Conservation (phyloP, 1,140 invertebrate genomes). For the Drosophila punjabiensis region DNA sequence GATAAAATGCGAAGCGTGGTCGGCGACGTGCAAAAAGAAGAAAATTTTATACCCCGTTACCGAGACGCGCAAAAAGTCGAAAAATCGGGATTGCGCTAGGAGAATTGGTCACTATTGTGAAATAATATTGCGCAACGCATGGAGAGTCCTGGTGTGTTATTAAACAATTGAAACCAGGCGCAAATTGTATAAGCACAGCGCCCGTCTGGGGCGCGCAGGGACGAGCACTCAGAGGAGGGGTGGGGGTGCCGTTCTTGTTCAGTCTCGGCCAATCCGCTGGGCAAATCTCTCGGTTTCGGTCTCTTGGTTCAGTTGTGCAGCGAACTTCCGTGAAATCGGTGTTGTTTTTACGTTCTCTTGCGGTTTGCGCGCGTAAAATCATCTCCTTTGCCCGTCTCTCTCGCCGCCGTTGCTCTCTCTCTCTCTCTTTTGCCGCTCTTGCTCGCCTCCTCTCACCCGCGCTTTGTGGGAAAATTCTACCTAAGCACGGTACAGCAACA, state of each 20-base stretch:
- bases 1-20: constrained; percentile 57
- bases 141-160: constrained; percentile 31
- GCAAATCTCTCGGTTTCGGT: constrained; percentile 63
- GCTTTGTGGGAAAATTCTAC: constrained; percentile 47
- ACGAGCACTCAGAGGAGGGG: constrained; percentile 28
- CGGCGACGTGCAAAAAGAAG: constrained; percentile 68
- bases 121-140: constrained; percentile 41
- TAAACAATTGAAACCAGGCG: constrained; percentile 50
- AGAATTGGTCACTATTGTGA: constrained; percentile 45
- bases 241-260: constrained; percentile 61
- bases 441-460: constrained; percentile 6
- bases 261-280: constrained; percentile 71
- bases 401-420: not conserved
- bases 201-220: constrained; percentile 27
- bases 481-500: constrained; percentile 37
- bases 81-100: constrained; percentile 21
- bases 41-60: constrained; percentile 55
- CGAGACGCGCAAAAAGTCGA: constrained; percentile 48
- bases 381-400: constrained; percentile 17
- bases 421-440: constrained; percentile 11
- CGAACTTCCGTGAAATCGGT: constrained; percentile 78
- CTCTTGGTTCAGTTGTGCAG: constrained; percentile 72
- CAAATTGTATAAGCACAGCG: constrained; percentile 72
- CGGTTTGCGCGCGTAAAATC: constrained; percentile 76
- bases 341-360: constrained; percentile 61